Conservation (phyloP, 2,797 vertebrate species). For the Xenentodon cancila region DNA sequence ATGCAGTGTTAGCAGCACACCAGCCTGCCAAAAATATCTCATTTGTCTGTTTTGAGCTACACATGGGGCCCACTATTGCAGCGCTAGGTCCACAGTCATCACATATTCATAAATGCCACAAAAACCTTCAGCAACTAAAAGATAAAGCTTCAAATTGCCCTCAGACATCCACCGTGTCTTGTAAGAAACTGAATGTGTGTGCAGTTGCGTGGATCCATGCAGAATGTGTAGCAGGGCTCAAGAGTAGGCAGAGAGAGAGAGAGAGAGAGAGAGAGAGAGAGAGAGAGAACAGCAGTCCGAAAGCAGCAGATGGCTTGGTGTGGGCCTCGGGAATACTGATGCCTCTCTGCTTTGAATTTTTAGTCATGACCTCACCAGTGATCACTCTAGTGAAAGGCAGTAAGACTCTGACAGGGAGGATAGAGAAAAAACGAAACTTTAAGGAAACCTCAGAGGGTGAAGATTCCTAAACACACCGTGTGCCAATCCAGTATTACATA, state of each 20-base stretch:
- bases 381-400: conserved; percentile 51
- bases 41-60: conserved; percentile 51
- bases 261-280: conserved; percentile 35
- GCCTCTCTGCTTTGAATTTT: conserved; percentile 58
- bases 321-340: conserved; percentile 62
- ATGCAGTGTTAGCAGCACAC: conserved; percentile 17
- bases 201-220: conserved; percentile 10
- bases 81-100: neutral
- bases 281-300: conserved; percentile 30
- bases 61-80: conserved; percentile 51
- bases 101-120: conserved; percentile 42
- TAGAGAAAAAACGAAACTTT: conserved; percentile 12
- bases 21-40: conserved; percentile 32
- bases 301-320: conserved; percentile 66
- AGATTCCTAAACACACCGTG: neutral
- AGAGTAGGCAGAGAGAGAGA: conserved; percentile 28
- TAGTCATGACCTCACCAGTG: conserved; percentile 50
- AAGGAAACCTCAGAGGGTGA: conserved; percentile 13
- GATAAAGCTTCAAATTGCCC: conserved; percentile 59
- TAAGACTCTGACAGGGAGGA: conserved; percentile 27
- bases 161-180: conserved; percentile 32
- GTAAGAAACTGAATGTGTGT: neutral
- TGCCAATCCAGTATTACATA: too few species aligned
- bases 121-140: conserved; percentile 46
- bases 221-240: conserved; percentile 19